Evolutionary conservation across 2,797 vertebrate species (phyloP), one percentile per base, ranked within the genome.

Genomic region (Pangasius sanitwongsei): DNA sequence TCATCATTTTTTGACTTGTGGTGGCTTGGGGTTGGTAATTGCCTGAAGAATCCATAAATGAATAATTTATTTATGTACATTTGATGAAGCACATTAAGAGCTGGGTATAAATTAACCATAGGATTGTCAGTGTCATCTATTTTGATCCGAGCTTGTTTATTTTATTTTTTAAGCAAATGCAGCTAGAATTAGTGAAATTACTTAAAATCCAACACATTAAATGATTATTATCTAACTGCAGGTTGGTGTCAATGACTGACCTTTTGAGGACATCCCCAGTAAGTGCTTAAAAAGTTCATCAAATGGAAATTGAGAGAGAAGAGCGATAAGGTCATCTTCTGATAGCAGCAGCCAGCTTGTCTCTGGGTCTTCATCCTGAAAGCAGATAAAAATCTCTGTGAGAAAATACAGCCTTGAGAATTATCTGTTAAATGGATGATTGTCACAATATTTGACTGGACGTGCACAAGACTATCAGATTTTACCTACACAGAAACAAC

Each of bases 1-100:
- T 98, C 98, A 99, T 99, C 97, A 99, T 99, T 93, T 98, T 98
- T 93, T 98, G 97, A 87, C 97, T 97, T 92, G 97, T 97, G 77
- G 96, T 97, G 92, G 96, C 97, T 94, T 97, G 97, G 41, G 98
- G 97, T 92, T 96, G 95, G 94, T 98, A 99, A 92, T 95, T 95
- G 94, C 96, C 98, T 99, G 91, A 80, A 82, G 16, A 72, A 74
- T 69, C 1, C 44, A 50, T 18, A 81, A 28, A 84, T n/a, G 20
- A 48, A 37, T 55, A 15, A 85, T 12, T 72, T 16, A 11, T 25
- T 25, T 25, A 74, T 15, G n/a, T 41, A 41, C 6, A 57, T 31
- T 75, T 77, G n/a, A n/a, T 41, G 2, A 70, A 7, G 31, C 4
- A 37, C 34, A 57, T 34, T 28, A 7, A 75, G 6, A 74, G 25